Base-by-base conservation (phyloP, 2,113 vertebrate species). In the Promerops cafer region DNA sequence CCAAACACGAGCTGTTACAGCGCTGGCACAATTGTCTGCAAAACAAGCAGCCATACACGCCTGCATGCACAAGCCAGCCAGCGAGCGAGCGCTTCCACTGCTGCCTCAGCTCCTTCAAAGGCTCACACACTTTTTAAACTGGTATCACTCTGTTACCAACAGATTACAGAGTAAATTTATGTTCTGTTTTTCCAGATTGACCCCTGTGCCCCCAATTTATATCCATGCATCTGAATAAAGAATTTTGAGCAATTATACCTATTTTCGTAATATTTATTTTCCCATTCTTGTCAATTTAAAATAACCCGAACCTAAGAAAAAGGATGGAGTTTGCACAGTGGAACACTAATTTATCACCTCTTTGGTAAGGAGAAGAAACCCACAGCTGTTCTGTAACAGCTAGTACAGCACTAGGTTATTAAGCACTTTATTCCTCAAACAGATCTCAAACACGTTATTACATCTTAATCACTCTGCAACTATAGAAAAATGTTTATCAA, bases 331-430 rank as follows among this genome's bases (percentile, higher is more conserved):
- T n/a, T 53, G 18, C 50, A 76, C 26, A 53, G 56, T 20, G 53
- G 57, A 96, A 49, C 5, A 57, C 17, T 90, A 44, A 70, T 61
- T 70, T 77, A 80, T 76, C 65, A 66, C 7, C 31, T 79, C 30
- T 23, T 84, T 63, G 37, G 13, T 57, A 83, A 30, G 7, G 15
- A 70, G 45, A 21, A 59, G 72, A 61, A 75, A 61, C 52, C 11
- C 8, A 71, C 23, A 72, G 13, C 17, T 71, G 22, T 28, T 61
- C 60, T 68, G 27, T 82, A 84, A 65, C 4, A 69, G 45, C 20
- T 26, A 68, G 21, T n/a, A 35, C 2, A 85, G 42, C 0, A 0
- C 28, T 71, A 18, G 33, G 26, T 52, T 89, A 85, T n/a, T 60
- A 69, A 77, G 33, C 8, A 3, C 10, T 92, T 89, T 80, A 69